Base-by-base conservation (phyloP, 2,888 invertebrate species). In the Agrypnus murinus region DNA sequence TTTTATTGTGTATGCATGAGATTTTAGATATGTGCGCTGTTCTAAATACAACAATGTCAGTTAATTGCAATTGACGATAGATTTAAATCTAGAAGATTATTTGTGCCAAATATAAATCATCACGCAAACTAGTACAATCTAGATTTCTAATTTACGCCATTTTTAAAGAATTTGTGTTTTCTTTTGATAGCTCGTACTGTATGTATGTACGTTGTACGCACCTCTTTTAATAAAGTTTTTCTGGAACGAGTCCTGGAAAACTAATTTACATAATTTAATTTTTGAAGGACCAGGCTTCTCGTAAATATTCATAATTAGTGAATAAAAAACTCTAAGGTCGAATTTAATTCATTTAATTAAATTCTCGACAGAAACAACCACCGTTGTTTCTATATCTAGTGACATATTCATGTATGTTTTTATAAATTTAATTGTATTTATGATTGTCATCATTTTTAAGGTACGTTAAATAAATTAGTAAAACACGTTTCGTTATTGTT, bases 181-280 rank as follows among this genome's bases (percentile, higher is more conserved):
- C 32, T 36, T 55, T 55, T 36, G 55, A 17, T 36, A 36, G 36
- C 55, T 55, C 36, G 36, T 55, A 32, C 40, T 7, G 25, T 25
- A 10, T 40, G 40, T 9, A 7, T 36, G 36, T 9, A 12, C 53
- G 15, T 55, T 34, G 36, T 64, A 14, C 53, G 53, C 19, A 50
- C 25, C 43, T 31, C 38, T 36, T 25, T 64, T 64, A 53, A 53
- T 38, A 34, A 38, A 64, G 53, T 38, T 64, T 64, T 64, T 64
- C 53, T 64, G 38, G 14, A 32, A 65, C 12, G 65, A 17, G 46
- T 57, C 19, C 57, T 57, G 57, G 57, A 45, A 55, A 64, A 53
- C 31, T 45, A 65, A 65, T 65, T 58, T 65, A 46, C 65, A 65
- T 65, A 65, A 65, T 65, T 65, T 65, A 65, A 65, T 65, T 65